Conservation (phyloP, 2,113 vertebrate genomes). For the Chelonoidis abingdonii region DNA sequence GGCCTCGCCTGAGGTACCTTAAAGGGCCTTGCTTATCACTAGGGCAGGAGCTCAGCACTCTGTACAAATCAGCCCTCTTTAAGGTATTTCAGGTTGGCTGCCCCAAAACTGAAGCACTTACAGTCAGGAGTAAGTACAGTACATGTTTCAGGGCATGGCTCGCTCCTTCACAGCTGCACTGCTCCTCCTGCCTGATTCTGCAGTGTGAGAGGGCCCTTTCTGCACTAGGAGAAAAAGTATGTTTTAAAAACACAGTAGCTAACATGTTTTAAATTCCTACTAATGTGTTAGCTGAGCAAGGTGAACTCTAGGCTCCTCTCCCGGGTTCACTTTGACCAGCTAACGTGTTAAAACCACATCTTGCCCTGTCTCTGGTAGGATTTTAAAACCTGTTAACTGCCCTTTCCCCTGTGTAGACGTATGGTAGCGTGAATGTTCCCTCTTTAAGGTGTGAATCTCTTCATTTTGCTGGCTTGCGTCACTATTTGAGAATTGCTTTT, state of each 20-base stretch:
- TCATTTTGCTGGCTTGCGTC: neutral
- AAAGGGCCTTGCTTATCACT: no score
- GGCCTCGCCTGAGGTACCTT: no score
- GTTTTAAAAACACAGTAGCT: neutral
- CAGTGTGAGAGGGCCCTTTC: neutral
- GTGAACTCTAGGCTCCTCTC: neutral
- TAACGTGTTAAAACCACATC: neutral
- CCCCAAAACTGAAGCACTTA: no score
- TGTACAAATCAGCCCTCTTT: no score
- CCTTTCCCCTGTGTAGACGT: neutral
- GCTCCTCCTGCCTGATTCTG: neutral
- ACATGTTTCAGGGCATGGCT: no score
- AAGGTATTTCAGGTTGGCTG: no score
- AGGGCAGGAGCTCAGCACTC: no score
- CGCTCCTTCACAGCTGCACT: neutral
- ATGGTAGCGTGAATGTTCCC: neutral
- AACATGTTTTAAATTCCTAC: neutral
- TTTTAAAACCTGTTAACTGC: accelerated
- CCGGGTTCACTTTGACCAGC: neutral
- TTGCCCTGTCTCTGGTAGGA: neutral
- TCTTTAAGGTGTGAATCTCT: neutral
- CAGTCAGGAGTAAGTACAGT: no score
- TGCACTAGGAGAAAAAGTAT: neutral
- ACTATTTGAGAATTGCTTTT: neutral
- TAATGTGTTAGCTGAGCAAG: neutral